These are phyloP conservation scores for Pavo muticus DNA, from an alignment of 2,113 vertebrate genomes.

Conservation along the genomic window DNA sequence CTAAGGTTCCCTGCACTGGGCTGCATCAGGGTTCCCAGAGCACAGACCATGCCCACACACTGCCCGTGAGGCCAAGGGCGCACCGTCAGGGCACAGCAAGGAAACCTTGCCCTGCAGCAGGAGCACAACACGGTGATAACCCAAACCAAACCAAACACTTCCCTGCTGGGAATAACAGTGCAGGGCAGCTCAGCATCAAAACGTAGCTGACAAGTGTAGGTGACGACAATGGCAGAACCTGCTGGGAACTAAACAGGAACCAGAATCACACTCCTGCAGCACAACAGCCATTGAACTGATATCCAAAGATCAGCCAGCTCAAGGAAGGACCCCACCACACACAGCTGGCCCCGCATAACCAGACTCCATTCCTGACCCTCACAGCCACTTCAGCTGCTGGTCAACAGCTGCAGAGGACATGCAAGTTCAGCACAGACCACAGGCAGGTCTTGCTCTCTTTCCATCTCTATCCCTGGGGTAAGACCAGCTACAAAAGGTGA, in stretches of 20 bases:
- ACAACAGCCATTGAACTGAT: neutral
- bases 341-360: neutral
- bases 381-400: neutral
- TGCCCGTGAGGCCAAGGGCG: rapidly evolving
- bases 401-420: neutral
- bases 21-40: neutral
- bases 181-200: neutral
- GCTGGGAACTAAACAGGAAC: neutral
- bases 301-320: neutral
- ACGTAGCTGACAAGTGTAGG: neutral
- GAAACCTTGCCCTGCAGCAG: neutral
- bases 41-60: neutral
- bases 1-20: neutral
- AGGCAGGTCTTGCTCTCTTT: neutral
- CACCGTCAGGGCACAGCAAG: neutral
- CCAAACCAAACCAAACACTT: neutral
- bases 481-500: neutral
- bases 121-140: neutral
- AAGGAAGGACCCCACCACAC: neutral
- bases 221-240: neutral
- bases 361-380: neutral
- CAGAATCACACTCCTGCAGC: neutral
- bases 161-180: neutral
- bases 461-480: too few relatives aligned
- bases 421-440: neutral